A percentile compares a stretch with the other conserved stretches of the same genome.
These are phyloP conservation scores for Odontamblyopus rebecca DNA, from an alignment of 2,797 vertebrate species.

Conservation along the genomic window DNA sequence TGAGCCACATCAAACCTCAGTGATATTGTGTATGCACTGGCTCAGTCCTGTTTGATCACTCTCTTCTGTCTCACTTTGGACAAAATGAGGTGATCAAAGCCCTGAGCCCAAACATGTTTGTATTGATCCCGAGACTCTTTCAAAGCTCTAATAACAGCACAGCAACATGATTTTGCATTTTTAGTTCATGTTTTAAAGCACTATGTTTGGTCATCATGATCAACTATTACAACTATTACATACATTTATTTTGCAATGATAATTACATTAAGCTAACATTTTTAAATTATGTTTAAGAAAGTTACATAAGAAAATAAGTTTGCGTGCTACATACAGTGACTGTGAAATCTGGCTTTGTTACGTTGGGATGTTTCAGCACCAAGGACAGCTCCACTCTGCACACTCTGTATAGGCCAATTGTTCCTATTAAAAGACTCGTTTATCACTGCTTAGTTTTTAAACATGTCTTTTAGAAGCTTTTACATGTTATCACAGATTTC, in stretches of 20 bases:
- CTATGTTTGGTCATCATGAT: no score
- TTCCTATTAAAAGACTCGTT: neutral
- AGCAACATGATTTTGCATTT: neutral
- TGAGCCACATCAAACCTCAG: neutral
- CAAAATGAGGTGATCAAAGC: constrained; percentile 15
- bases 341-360: no score
- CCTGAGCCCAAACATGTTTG: neutral
- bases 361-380: neutral
- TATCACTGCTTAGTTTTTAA: neutral
- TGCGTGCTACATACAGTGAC: no score
- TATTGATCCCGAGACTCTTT: neutral
- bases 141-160: neutral
- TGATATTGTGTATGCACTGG: neutral
- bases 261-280: no score
- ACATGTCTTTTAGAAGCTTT: no score
- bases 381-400: neutral
- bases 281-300: no score
- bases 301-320: neutral
- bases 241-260: neutral
- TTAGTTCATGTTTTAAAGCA: neutral
- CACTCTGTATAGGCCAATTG: no score
- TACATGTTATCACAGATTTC: no score
- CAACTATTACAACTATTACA: no score
- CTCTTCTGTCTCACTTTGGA: constrained; percentile 3
- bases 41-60: neutral